Base-by-base conservation (phyloP, 2,113 vertebrate genomes). In the Lontra canadensis region DNA sequence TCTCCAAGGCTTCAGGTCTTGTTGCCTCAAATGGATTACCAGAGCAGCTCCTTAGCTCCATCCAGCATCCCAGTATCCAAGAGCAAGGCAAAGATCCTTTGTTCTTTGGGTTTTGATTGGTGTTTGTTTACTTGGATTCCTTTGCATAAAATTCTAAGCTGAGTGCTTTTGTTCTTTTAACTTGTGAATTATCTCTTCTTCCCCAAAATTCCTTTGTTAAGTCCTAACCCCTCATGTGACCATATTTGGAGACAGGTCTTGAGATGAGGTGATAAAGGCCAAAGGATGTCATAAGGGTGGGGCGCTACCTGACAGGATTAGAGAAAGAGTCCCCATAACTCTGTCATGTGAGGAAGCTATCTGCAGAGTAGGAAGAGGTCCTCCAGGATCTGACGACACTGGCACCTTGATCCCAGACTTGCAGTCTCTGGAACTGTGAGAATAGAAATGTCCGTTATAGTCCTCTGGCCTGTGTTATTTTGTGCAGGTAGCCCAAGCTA, bases 31-130 rank as follows among this genome's bases (percentile, higher is more conserved):
- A 67, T 47, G 20, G 18, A 61, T 83, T 79, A 61, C 15, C 4
- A 39, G 26, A 83, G 39, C 31, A 42, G 59, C 47, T 94, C 42
- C 20, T 21, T 25, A 61, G 79, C 4, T 21, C 34, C 4, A 47
- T 8, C 36, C 2, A 61, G 5, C 42, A 15, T 90, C 11, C 36
- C 3, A 67, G 4, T 47, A 15, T 92, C 82, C 90, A 49, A 92
- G 34, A 34, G 47, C 44, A 93, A 63, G 25, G 6, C 44, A 92
- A 83, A 59, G 59, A 65, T 11, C 12, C 9, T 42, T 94, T 47
- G 52, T 96, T 92, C 36, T 81, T 97, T 83, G 42, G 59, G 21
- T 80, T 95, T 97, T 86, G 29, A 91, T 67, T 73, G 88, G 34
- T 52, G 26, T 94, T 91, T 88, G 31, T 42, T 90, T 81, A 55